Base-by-base conservation (phyloP, 2,888 invertebrate species). In the Drosophila subquinaria region DNA sequence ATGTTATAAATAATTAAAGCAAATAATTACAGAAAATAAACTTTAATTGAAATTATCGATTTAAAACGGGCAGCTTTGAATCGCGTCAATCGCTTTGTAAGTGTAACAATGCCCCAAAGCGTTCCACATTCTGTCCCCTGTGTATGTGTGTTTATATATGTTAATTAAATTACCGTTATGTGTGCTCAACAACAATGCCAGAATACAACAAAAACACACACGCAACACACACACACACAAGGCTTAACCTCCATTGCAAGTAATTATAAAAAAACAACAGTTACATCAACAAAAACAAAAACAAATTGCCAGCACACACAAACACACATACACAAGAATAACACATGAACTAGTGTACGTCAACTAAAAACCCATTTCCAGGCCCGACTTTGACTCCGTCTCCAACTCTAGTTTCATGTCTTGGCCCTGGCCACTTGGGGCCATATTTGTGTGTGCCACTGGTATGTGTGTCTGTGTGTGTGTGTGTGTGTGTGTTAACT, bases 81-180 rank as follows among this genome's bases (percentile, higher is more conserved):
- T n/a, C n/a, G n/a, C n/a, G n/a, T n/a, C n/a, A n/a, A 79, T 67
- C 56, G 53, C 61, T 65, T 81, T 71, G 75, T 86, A 76, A 76
- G 87, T 88, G 67, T 75, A 69, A 47, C 63, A 74, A 60, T 73
- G 73, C 30, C 68, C 66, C 77, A 57, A 60, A 64, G 63, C 62
- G 69, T 59, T 42, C 45, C 59, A 70, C 60, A 66, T 45, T n/a
- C 11, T 9, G n/a, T 30, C 36, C 60, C 52, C 50, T n/a, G 51
- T 48, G 47, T 33, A 23, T 40, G 23, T 79, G 61, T 81, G 74
- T 75, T 74, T 72, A 64, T 82, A 73, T 67, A 89, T 86, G 85
- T 89, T 86, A 86, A 89, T 86, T 86, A 82, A 86, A 86, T 86
- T 86, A 86, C 80, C 82, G 89, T 81, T 87, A 73, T 83, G 79